Evolutionary conservation across 1,140 invertebrate species (phyloP).

Genomic region (Eupeodes corollae): DNA sequence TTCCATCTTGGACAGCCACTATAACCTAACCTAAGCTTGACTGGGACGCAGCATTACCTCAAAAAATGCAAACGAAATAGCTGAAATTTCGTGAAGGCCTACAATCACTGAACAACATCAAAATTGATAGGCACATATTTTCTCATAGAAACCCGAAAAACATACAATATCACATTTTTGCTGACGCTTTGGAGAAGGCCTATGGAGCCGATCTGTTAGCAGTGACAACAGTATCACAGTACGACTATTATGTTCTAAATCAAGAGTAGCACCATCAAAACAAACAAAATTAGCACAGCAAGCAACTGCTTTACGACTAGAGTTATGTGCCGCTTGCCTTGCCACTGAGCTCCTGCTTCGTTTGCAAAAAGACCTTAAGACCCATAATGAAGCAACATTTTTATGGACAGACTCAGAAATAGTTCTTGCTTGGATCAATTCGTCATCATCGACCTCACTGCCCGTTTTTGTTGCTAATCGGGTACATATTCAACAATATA

Average conservation of each 20-base stretch:
- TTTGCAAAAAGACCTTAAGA: background rate
- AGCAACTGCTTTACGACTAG: slow-evolving; percentile 4
- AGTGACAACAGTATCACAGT: background rate
- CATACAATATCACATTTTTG: slow-evolving; percentile 22
- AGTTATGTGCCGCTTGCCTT: slow-evolving; percentile 5
- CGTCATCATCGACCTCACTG: no score
- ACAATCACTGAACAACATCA: no score
- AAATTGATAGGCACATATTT: no score
- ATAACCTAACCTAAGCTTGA: no score
- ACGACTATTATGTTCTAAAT: slow-evolving; percentile 5
- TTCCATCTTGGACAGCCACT: no score
- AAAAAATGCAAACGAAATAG: slow-evolving; percentile 16
- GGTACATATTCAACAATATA: background rate
- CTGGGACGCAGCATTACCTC: slow-evolving; percentile 29
- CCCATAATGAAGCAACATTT: no score
- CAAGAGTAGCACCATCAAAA: slow-evolving; percentile 5
- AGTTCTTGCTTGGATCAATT: no score
- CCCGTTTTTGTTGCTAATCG: no score
- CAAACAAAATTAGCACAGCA: no score
- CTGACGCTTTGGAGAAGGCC: slow-evolving; percentile 25
- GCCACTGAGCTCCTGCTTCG: background rate
- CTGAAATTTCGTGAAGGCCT: no score
- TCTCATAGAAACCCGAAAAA: no score
- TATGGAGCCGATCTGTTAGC: slow-evolving; percentile 17
- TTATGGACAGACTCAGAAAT: no score